Percentiles rank a stretch among this genome's conserved stretches.
phyloP scores from a whole-genome alignment of 2,797 vertebrate species.

The Varecia variegata region DNA sequence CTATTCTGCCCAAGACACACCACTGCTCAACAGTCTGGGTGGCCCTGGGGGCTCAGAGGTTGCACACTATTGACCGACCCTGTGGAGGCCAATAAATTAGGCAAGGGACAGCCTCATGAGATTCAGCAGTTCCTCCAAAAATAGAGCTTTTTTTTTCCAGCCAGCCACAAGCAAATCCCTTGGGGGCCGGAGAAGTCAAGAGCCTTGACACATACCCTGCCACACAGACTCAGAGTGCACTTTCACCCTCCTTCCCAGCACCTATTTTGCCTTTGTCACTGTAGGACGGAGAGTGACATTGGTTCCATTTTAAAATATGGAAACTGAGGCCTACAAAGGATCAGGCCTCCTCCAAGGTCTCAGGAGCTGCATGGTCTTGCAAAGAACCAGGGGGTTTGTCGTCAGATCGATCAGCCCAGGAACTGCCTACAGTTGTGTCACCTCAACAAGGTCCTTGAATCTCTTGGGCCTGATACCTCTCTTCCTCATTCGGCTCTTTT shows the following conservation, averaged over 20 bases:
- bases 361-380: background rate
- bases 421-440: background rate
- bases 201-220: background rate
- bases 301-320: background rate
- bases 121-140: background rate
- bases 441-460: background rate
- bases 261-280: conserved; percentile 2
- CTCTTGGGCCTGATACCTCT: background rate
- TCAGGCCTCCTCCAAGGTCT: background rate
- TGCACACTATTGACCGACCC: background rate
- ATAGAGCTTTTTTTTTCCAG: conserved; percentile 31
- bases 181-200: conserved; percentile 35
- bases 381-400: background rate
- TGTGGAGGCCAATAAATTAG: background rate
- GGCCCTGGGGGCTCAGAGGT: background rate
- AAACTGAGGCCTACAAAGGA: background rate
- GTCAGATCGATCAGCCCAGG: background rate
- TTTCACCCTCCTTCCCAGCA: background rate
- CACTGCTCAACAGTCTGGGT: background rate
- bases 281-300: background rate
- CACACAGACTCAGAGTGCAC: background rate
- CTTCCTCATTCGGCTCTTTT: background rate
- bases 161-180: conserved; percentile 42
- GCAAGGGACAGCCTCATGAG: background rate
- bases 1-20: background rate